Conservation (phyloP, 2,888 invertebrate species). For the Diarsia mendica region DNA sequence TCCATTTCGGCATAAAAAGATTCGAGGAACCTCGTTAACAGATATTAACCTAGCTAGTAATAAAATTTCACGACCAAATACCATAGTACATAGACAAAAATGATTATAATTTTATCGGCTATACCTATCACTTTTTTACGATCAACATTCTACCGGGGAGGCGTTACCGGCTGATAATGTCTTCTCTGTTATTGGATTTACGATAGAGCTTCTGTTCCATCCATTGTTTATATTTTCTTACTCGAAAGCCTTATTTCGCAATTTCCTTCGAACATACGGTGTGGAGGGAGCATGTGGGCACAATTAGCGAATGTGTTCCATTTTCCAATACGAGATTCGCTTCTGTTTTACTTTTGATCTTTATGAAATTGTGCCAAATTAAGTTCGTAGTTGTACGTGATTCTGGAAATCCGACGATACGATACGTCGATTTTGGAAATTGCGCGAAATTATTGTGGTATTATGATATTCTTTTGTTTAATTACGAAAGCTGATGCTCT, state of each 20-base stretch:
- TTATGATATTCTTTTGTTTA: background rate
- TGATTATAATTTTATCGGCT: constrained; percentile 59
- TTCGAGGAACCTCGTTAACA: constrained; percentile 59
- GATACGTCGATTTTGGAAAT: background rate
- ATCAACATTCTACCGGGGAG: constrained; percentile 51
- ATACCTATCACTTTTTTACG: constrained; percentile 61
- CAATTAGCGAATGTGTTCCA: constrained; percentile 55
- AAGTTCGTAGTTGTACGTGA: constrained; percentile 10
- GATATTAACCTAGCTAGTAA: constrained; percentile 57
- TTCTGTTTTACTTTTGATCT: constrained; percentile 22
- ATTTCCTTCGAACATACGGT: constrained; percentile 56
- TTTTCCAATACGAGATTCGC: constrained; percentile 25
- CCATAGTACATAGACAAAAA: constrained; percentile 58
- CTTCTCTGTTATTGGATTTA: constrained; percentile 69
- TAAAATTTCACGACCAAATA: constrained; percentile 60
- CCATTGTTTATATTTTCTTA: constrained; percentile 72
- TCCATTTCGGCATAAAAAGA: constrained; percentile 50
- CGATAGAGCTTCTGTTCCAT: constrained; percentile 57
- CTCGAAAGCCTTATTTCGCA: constrained; percentile 68
- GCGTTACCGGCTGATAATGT: constrained; percentile 62
- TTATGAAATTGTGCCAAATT: constrained; percentile 3
- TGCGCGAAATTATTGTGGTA: background rate
- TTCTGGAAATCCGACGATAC: too few relatives aligned
- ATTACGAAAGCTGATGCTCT: background rate
- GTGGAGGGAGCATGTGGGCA: constrained; percentile 38